Evolutionary conservation across 1,140 invertebrate species (phyloP).

Genomic region (Leptinotarsa defecta): DNA sequence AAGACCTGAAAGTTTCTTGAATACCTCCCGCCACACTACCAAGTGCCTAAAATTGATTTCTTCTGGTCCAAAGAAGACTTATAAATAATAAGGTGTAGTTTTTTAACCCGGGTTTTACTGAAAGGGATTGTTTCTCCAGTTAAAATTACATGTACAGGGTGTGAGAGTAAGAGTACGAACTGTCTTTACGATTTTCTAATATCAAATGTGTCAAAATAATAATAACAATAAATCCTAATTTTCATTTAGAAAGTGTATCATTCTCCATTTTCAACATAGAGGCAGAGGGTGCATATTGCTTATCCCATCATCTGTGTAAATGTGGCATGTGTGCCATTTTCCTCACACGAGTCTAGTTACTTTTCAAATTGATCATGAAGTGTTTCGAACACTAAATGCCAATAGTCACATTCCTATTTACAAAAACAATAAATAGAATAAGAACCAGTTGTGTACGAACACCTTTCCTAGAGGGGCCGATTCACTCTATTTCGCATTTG

Average conservation of each 20-base stretch:
- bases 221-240: slow-evolving; percentile 35
- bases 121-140: slow-evolving; percentile 56
- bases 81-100: slow-evolving; percentile 56
- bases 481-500: too few species aligned
- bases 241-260: slow-evolving; percentile 20
- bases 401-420: too few species aligned
- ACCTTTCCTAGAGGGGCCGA: too few species aligned
- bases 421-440: too few species aligned
- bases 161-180: slow-evolving; percentile 45
- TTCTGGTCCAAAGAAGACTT: slow-evolving; percentile 58
- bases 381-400: too few species aligned
- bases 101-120: slow-evolving; percentile 55
- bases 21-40: slow-evolving; percentile 49
- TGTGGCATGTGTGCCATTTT: too few species aligned
- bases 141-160: slow-evolving; percentile 54
- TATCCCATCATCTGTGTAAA: too few species aligned
- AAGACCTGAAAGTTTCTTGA: too few species aligned
- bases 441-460: too few species aligned
- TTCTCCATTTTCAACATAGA: not conserved
- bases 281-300: not conserved
- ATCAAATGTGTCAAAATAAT: slow-evolving; percentile 55
- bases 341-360: not conserved
- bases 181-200: slow-evolving; percentile 50
- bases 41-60: slow-evolving; percentile 56
- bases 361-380: too few species aligned